Evolutionary conservation across 2,113 vertebrate species (phyloP).

Genomic region (Argyrosomus japonicus): DNA sequence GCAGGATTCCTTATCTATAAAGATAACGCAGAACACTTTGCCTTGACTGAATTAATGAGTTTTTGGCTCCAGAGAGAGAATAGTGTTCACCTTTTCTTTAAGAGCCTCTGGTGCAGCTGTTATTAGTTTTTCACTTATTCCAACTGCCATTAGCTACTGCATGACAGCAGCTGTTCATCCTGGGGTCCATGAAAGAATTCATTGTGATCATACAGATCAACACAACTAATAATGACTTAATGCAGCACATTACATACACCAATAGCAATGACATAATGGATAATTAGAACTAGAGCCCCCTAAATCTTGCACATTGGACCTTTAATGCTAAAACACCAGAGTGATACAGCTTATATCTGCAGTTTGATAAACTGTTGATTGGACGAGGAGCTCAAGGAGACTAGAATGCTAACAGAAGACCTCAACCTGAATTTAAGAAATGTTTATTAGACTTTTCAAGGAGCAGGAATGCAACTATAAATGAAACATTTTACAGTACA

Average conservation of each 20-base stretch:
- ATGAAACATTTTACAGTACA: not conserved
- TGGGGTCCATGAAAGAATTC: not conserved
- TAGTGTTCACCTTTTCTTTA: slow-evolving; percentile 27
- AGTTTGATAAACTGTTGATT: not conserved
- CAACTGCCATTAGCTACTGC: not conserved
- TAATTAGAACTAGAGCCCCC: no score
- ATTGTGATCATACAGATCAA: not conserved
- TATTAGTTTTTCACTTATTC: slow-evolving; percentile 14
- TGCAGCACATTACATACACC: not conserved
- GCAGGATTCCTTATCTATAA: slow-evolving; percentile 54
- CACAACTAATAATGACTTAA: not conserved
- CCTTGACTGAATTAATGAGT: slow-evolving; percentile 62
- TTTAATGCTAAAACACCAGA: not conserved
- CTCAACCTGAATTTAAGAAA: not conserved
- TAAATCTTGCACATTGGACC: no score
- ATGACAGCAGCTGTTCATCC: not conserved
- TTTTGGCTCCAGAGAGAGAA: slow-evolving; percentile 54
- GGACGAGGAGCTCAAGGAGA: not conserved
- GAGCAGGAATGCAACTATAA: not conserved
- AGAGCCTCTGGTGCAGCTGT: slow-evolving; percentile 4
- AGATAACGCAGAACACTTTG: slow-evolving; percentile 56
- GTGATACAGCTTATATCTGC: not conserved
- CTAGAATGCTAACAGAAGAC: not conserved
- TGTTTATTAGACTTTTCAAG: not conserved
- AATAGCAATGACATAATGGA: not conserved